phyloP scores from a whole-genome alignment of 2,888 invertebrate genomes.

The Phaonia tiefii region DNA sequence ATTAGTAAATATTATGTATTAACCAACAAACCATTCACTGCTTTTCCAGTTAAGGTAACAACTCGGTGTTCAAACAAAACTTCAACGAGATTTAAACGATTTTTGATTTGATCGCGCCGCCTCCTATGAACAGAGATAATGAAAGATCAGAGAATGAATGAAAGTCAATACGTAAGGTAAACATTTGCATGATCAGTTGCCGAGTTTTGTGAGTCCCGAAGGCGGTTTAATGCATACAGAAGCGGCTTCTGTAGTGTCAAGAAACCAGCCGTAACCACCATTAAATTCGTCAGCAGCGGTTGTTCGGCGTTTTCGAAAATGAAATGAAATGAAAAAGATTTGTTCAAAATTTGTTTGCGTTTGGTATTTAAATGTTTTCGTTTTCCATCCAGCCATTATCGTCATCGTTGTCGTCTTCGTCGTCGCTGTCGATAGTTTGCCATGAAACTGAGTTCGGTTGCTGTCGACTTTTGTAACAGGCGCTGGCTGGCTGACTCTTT shows the following conservation, averaged over 20 bases:
- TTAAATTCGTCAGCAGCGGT: constrained; percentile 31
- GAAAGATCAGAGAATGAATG: constrained; percentile 41
- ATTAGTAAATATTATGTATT: constrained; percentile 9
- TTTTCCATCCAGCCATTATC: constrained; percentile 17
- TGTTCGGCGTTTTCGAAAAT: background rate
- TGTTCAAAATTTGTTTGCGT: constrained; percentile 62
- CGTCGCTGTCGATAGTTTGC: no score
- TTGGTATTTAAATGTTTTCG: constrained; percentile 32
- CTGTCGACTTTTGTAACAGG: background rate
- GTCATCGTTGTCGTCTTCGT: no score
- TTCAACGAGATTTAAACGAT: constrained; percentile 7
- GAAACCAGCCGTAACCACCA: constrained; percentile 15
- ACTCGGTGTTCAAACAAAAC: constrained; percentile 32
- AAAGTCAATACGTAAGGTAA: constrained; percentile 49
- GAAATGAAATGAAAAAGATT: constrained; percentile 45
- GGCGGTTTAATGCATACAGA: constrained; percentile 58
- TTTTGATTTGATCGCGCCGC: constrained; percentile 52
- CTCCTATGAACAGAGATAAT: background rate
- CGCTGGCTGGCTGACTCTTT: background rate
- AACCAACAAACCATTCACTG: constrained; percentile 6
- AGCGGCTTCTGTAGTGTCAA: constrained; percentile 61
- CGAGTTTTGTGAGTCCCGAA: constrained; percentile 21
- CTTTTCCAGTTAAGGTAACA: constrained; percentile 5
- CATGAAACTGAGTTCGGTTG: background rate
- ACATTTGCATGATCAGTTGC: constrained; percentile 43